Evolutionary conservation across 2,888 invertebrate genomes (phyloP), one percentile per base, ranked within the genome.

Genomic region (Perizoma affinitatum): DNA sequence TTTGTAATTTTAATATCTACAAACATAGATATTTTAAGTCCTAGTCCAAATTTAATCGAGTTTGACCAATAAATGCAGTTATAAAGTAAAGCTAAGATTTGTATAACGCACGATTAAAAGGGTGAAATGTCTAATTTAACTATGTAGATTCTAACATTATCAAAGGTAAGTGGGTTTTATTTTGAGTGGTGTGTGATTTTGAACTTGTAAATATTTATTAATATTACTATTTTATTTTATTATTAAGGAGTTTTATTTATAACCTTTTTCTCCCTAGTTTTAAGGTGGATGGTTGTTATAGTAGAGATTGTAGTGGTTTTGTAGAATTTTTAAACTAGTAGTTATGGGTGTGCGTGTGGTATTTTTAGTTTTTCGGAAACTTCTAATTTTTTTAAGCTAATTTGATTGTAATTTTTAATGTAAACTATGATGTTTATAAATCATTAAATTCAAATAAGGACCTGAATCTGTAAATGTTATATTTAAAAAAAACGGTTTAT

Each of bases 201-300:
- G 33, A 35, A 42, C 40, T 46, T 70, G 62, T 66, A 59, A 62
- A 62, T 65, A 63, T 61, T 60, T 43, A 65, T 55, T 63, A 66
- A 61, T 64, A 64, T 64, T 59, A 66, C 40, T 61, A 60, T 22
- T 54, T 54, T 41, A 46, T 38, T 56, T 46, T 11, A 36, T 54
- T 55, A 54, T 40, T 52, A 57, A 63, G 46, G 54, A 60, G 65
- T 69, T 70, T 71, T 69, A 67, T 65, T 65, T 67, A 61, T 61
- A 63, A 66, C 68, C 67, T 61, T 46, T 62, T 48, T 59, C 63
- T 61, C 68, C 65, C 58, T 66, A 63, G 36, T 48, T 48, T 59
- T 58, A 58, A 61, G 70, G 70, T 70, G 66, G 63, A 59, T 69
- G 72, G 72, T 65, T 70, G 62, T 69, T 61, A 35, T 41, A 50